Evolutionary conservation across 2,113 vertebrate species (phyloP), one percentile per base, ranked within the genome.

Genomic region (Nesogale talazaci): DNA sequence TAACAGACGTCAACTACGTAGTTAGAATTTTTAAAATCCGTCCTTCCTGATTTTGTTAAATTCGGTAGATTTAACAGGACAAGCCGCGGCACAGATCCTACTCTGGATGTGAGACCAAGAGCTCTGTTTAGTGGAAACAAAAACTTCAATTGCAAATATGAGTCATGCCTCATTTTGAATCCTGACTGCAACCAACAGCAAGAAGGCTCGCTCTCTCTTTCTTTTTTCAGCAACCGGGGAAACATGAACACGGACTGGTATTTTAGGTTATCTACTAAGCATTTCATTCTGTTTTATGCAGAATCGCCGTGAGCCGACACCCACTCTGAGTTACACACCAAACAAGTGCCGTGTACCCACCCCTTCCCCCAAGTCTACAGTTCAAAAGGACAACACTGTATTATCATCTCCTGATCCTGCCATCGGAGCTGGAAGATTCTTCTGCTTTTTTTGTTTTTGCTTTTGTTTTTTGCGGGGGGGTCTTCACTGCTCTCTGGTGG

Each of bases 131-230:
- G 63, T 46, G 57, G 34, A 90, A 90, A 90, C 67, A 93, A 65
- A 89, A 70, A 59, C 42, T 86, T 94, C 27, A 79, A 65, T 79
- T 83, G 34, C 42, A 91, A 88, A 46, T 29, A 69, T 27, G 22
- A 25, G 42, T 72, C 10, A 70, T 14, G 65, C 11, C 40, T 77
- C 40, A 40, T 52, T 52, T 52, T 52, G 42, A 36, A 46, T 76
- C 40, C 27, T 76, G 40, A 76, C 2, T 76, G 40, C 16, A 76
- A 40, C 75, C 42, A 42, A 76, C 25, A 23, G 40, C 27, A 76
- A 76, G 34, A 76, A 46, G 25, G n/a, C n/a, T n/a, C n/a, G n/a
- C n/a, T n/a, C n/a, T n/a, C n/a, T 25, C 40, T 40, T 27, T 42
- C 46, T 76, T 29, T 29, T 20, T 12, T 3, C 23, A 40, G 46